Evolutionary conservation across 2,113 vertebrate genomes (phyloP).

Genomic region (Cairina moschata): DNA sequence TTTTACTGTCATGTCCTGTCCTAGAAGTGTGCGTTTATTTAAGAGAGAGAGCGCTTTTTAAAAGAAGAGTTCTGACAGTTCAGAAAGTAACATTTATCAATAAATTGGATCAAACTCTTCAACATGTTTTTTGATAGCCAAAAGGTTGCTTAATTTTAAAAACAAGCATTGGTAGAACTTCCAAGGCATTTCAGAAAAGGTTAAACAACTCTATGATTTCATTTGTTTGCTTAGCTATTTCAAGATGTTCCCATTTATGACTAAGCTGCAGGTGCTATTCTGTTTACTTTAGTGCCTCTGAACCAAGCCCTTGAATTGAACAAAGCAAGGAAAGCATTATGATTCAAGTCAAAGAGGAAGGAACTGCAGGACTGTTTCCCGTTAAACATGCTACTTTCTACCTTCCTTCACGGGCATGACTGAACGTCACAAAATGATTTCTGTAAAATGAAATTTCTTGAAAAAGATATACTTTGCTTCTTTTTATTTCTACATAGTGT

Average conservation of each 20-base stretch:
- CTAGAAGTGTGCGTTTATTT: neutral
- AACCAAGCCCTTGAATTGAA: conserved; percentile 49
- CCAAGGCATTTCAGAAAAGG: conserved; percentile 12
- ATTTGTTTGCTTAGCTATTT: conserved; percentile 39
- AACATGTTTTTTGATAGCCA: neutral
- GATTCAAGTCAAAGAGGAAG: conserved; percentile 55
- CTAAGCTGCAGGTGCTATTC: conserved; percentile 65
- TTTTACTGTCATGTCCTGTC: neutral
- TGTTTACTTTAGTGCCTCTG: conserved; percentile 59
- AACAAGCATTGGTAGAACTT: neutral
- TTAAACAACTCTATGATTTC: conserved; percentile 28
- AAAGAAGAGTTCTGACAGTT: neutral
- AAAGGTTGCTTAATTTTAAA: neutral
- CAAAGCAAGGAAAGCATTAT: conserved; percentile 73
- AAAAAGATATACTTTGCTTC: neutral
- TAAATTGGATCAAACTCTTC: neutral
- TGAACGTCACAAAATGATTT: neutral
- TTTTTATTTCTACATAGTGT: neutral
- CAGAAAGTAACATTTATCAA: neutral
- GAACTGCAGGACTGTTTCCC: conserved; percentile 57
- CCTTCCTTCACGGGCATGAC: neutral
- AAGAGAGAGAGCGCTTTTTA: neutral
- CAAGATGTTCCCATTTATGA: conserved; percentile 44
- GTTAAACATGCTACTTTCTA: neutral
- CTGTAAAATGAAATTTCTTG: neutral